Evolutionary conservation across 2,888 invertebrate species (phyloP).

Genomic region (Boloria euphrosyne): DNA sequence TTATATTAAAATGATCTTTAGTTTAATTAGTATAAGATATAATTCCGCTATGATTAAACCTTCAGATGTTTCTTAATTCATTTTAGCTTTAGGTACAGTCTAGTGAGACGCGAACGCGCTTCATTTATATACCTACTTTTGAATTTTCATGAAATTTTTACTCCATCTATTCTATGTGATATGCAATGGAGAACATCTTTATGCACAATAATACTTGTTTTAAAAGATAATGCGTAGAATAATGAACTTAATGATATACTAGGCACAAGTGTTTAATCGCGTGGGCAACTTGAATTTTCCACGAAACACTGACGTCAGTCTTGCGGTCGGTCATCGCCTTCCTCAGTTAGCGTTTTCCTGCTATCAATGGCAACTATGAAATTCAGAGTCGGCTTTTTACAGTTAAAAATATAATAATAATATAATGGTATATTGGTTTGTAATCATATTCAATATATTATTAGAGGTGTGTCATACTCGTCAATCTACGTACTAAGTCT

Average conservation of each 20-base stretch:
- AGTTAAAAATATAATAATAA: not conserved
- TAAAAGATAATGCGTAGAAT: conserved; percentile 23
- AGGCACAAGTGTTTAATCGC: conserved; percentile 38
- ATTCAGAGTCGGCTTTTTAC: not conserved
- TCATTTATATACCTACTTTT: too few relatives aligned
- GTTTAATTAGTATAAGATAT: too few relatives aligned
- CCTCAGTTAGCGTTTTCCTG: conserved; percentile 61
- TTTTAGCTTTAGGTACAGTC: too few relatives aligned
- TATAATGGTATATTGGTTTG: not conserved
- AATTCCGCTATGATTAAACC: too few relatives aligned
- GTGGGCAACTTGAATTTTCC: conserved; percentile 60
- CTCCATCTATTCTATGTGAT: too few relatives aligned
- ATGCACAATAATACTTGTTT: conserved; percentile 11
- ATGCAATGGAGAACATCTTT: not conserved
- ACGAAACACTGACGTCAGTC: conserved; percentile 70
- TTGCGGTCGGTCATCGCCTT: conserved; percentile 59
- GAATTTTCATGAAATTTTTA: too few relatives aligned
- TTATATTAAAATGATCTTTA: not conserved
- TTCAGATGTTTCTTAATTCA: too few relatives aligned
- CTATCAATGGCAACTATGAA: conserved; percentile 37
- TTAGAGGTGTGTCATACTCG: too few relatives aligned
- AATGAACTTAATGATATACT: conserved; percentile 30
- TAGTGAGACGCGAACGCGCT: too few relatives aligned
- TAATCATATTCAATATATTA: not conserved
- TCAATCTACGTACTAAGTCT: too few relatives aligned